Evolutionary conservation across 2,797 vertebrate species (phyloP), one percentile per base, ranked within the genome.

Genomic region (Botia almorhae): DNA sequence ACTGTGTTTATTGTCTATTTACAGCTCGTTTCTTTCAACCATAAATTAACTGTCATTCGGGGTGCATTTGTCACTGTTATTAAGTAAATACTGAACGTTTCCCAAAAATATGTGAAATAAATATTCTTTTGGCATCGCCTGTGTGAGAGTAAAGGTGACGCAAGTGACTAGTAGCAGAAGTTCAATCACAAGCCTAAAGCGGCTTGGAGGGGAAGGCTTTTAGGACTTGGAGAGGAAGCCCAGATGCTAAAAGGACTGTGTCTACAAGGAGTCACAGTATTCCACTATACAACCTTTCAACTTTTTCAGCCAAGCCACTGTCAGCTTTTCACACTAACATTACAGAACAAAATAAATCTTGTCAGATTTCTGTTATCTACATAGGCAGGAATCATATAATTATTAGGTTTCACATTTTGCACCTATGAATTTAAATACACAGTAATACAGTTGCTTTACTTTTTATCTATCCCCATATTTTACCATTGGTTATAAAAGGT

Each of bases 91-190:
- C 16, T 65, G 21, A 29, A 21, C 61, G 16, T 69, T 69, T n/a
- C n/a, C 72, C 33, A 10, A 53, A 53, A 65, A 21, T 68, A 2
- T 56, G 2, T 36, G 16, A 14, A n/a, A 65, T 61, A 61, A 61
- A 61, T 12, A 58, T 67, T 58, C 5, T 69, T 75, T 73, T 73
- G 13, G 33, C 61, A 56, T 14, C 19, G 50, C 74, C 69, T 74
- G 58, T 67, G 55, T 74, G 39, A 50, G 79, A 83, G 79, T 76
- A 80, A 80, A 80, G 72, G 64, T 69, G 75, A 79, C 36, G 53
- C 17, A 16, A 76, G 73, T 36, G 77, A 80, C 39, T 43, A 8
- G 39, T 39, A 39, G 36, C 36, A 36, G 2, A 72, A 76, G 63
- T 80, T 83, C 50, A 76, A 69, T 63, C 21, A 29, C 0, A 67